phyloP scores from a whole-genome alignment of 37 sponge, comb jelly and placozoan genomes.

The Bolinopsis microptera region DNA sequence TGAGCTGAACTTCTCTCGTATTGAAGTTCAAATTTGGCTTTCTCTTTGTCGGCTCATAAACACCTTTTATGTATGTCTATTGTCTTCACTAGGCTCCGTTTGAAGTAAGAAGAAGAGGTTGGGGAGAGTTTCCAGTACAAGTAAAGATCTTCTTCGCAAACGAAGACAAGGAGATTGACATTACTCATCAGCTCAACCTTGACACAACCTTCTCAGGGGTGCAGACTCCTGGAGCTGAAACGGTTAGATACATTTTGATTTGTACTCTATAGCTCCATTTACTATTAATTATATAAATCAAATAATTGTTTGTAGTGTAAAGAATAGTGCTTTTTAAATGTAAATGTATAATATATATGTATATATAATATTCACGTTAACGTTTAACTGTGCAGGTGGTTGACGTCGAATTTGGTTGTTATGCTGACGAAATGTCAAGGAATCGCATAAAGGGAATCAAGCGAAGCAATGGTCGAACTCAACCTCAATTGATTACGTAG shows the following conservation, averaged over 20 bases:
- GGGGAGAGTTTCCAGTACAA: constrained; percentile 63
- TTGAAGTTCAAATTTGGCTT: no score
- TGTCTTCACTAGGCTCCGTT: constrained; percentile 45
- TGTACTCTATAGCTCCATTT: no score
- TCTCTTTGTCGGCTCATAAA: no score
- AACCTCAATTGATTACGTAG: background rate
- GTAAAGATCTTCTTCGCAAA: background rate
- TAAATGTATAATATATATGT: no score
- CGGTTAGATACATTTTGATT: constrained; percentile 13
- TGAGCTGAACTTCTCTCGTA: no score
- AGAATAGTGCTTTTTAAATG: no score
- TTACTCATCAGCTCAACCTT: constrained; percentile 16
- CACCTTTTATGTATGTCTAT: no score
- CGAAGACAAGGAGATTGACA: background rate
- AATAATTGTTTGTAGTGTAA: no score
- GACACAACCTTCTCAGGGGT: constrained; percentile 51
- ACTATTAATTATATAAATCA: no score
- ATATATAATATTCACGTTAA: no score
- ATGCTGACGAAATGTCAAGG: background rate
- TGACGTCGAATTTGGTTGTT: background rate
- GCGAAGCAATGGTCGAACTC: background rate
- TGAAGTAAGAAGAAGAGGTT: constrained; percentile 58
- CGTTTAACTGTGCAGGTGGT: no score
- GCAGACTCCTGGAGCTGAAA: constrained; percentile 56
- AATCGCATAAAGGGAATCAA: background rate